Evolutionary conservation across 2,797 vertebrate genomes (phyloP).

Genomic region (Pangasius krempfi): DNA sequence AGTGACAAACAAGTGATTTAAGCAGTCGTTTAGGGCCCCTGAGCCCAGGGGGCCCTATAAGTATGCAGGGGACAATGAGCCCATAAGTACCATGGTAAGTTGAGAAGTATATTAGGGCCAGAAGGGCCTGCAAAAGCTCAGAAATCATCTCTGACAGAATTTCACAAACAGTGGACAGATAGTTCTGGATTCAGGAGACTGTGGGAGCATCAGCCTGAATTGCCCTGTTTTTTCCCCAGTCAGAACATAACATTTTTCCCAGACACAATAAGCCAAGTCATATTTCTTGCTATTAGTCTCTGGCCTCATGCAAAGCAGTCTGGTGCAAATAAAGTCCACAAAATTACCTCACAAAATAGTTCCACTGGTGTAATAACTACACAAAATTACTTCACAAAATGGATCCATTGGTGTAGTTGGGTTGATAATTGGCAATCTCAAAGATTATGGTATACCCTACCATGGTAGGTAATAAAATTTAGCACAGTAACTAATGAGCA

Average conservation of each 20-base stretch:
- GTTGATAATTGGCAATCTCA: constrained; percentile 7
- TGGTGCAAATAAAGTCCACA: background rate
- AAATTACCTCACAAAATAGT: constrained; percentile 8
- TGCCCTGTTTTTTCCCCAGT: background rate
- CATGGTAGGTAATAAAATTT: constrained; percentile 12
- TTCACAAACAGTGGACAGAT: background rate
- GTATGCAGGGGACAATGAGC: background rate
- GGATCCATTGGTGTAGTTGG: background rate
- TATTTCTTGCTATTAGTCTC: background rate
- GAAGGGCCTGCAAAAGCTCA: background rate
- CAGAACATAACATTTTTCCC: background rate
- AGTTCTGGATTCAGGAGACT: background rate
- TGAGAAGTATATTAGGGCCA: background rate
- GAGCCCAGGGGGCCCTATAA: background rate
- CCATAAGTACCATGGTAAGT: background rate
- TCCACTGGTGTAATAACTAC: background rate
- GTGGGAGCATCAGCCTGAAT: background rate
- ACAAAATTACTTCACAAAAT: constrained; percentile 5
- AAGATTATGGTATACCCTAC: constrained; percentile 1
- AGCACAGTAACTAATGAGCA: constrained; percentile 28
- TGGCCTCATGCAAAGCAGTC: background rate
- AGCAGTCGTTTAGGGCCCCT: background rate
- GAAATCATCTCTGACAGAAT: background rate
- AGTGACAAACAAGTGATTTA: background rate
- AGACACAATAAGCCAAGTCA: background rate